Conservation (phyloP, 2,113 vertebrate species). For the Litocranius walleri region DNA sequence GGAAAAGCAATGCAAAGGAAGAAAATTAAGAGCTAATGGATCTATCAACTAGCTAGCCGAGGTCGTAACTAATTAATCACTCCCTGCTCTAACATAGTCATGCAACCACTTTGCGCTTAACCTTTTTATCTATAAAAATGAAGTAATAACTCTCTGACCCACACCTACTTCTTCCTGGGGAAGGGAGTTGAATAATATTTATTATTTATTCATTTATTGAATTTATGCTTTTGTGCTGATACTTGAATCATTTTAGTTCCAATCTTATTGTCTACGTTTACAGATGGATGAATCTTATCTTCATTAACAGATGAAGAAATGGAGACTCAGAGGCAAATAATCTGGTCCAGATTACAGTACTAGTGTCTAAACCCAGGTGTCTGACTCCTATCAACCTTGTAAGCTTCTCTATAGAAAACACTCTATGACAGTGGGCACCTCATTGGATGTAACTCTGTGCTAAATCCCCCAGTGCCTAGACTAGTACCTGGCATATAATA, state of each 20-base stretch:
- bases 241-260: constrained; percentile 1
- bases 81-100: neutral
- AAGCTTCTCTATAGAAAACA: neutral
- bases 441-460: neutral
- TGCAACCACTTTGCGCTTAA: neutral
- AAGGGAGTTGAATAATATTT: neutral
- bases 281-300: neutral
- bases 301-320: neutral
- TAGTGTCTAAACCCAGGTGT: neutral
- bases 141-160: neutral
- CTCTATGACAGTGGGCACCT: neutral
- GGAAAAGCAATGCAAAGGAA: neutral
- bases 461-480: neutral
- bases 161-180: neutral
- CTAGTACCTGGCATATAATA: neutral
- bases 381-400: neutral
- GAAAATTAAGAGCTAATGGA: neutral
- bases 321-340: neutral
- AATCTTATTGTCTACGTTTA: neutral
- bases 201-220: neutral
- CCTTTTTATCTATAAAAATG: neutral
- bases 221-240: neutral
- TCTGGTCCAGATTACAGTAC: neutral
- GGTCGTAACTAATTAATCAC: neutral
- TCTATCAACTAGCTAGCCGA: neutral